Evolutionary conservation across 2,797 vertebrate species (phyloP).

Genomic region (Menidia menidia): DNA sequence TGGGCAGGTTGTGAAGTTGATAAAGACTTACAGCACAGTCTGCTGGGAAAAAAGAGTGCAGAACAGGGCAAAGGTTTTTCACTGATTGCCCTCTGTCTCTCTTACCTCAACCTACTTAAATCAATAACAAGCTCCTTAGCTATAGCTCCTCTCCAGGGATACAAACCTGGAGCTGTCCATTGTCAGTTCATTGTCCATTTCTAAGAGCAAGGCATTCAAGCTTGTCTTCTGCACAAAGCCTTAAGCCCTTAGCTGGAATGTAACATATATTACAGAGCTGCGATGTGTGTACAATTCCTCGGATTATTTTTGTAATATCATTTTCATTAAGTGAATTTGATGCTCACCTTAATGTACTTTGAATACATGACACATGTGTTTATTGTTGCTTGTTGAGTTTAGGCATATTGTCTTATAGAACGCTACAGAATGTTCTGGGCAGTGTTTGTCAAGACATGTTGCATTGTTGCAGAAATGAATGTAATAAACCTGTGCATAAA

Average conservation of each 20-base stretch:
- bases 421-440: too few species aligned
- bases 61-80: slow-evolving; percentile 60
- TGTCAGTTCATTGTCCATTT: slow-evolving; percentile 51
- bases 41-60: slow-evolving; percentile 51
- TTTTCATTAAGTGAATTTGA: too few species aligned
- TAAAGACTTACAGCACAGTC: slow-evolving; percentile 53
- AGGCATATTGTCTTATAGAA: too few species aligned
- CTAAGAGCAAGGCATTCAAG: slow-evolving; percentile 41
- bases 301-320: too few species aligned
- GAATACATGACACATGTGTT: too few species aligned
- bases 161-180: slow-evolving; percentile 38
- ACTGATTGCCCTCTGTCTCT: slow-evolving; percentile 57
- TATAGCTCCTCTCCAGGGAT: slow-evolving; percentile 63
- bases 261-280: slow-evolving; percentile 13
- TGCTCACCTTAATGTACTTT: too few species aligned
- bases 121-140: slow-evolving; percentile 74
- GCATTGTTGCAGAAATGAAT: too few species aligned
- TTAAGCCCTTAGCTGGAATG: slow-evolving; percentile 27
- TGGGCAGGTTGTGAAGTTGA: slow-evolving; percentile 34
- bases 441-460: too few species aligned
- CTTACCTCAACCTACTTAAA: slow-evolving; percentile 59
- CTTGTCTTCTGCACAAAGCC: slow-evolving; percentile 37
- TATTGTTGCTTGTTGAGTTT: too few species aligned
- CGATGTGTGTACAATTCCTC: too few species aligned
- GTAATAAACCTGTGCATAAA: too few species aligned